Conservation (phyloP, 2,113 vertebrate species). For the Marmota flaviventris region DNA sequence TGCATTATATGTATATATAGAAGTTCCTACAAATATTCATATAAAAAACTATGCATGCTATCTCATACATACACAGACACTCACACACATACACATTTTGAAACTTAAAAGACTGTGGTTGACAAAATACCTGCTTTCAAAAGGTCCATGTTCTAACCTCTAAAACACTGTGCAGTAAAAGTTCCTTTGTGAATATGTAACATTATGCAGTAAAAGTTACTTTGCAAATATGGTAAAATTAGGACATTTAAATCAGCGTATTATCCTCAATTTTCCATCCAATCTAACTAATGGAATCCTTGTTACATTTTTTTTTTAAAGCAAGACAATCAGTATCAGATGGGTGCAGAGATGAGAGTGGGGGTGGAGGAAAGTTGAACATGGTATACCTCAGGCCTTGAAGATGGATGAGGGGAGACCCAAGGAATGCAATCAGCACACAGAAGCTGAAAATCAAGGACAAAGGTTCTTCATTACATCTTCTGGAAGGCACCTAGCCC, state of each 20-base stretch:
- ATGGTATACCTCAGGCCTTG: background rate
- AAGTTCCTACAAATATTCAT: too few relatives aligned
- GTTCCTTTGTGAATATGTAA: background rate
- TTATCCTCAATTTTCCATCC: background rate
- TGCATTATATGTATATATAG: background rate
- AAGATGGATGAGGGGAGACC: background rate
- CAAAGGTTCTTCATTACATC: background rate
- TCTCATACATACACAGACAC: too few relatives aligned
- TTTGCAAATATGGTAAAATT: background rate
- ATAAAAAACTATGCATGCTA: background rate
- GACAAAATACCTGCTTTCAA: background rate
- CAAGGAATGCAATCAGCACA: background rate
- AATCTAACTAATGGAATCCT: background rate
- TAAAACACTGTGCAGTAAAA: background rate
- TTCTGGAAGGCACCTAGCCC: background rate
- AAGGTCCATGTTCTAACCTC: background rate
- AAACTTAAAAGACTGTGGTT: background rate
- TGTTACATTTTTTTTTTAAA: background rate
- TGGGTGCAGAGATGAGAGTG: background rate
- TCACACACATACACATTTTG: background rate
- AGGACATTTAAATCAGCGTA: background rate
- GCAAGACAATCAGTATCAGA: background rate
- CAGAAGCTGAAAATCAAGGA: background rate
- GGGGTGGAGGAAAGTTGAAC: background rate
- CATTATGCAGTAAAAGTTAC: background rate